phyloP scores from a whole-genome alignment of 2,797 vertebrate genomes.

The Apogon hyalosoma region DNA sequence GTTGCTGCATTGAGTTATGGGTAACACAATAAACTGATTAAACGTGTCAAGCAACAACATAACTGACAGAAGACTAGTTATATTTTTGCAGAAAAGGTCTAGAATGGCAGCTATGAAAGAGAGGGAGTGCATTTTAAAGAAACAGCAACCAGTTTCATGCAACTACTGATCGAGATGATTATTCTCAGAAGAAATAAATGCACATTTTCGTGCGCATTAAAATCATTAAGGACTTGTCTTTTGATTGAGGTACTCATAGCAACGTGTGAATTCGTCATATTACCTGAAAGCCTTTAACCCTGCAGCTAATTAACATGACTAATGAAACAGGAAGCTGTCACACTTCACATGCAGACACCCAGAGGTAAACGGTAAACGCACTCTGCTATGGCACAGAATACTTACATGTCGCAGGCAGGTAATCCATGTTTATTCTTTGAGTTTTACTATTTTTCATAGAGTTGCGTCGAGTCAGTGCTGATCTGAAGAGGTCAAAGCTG shows the following conservation, averaged over 20 bases:
- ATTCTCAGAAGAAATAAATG: background rate
- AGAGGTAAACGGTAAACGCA: conserved; percentile 32
- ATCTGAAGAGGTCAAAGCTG: conserved; percentile 42
- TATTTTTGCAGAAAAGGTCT: conserved; percentile 11
- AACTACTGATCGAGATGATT: background rate
- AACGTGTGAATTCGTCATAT: conserved; percentile 44
- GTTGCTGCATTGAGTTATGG: background rate
- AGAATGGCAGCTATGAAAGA: background rate
- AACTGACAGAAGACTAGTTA: background rate
- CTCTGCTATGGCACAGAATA: conserved; percentile 33
- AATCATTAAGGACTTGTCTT: background rate
- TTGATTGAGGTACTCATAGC: conserved; percentile 1
- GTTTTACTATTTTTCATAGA: conserved; percentile 38
- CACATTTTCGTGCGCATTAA: background rate
- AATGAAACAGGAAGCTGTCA: conserved; percentile 77
- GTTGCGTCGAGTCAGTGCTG: conserved; percentile 35
- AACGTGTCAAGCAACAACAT: background rate
- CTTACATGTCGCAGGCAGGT: conserved; percentile 78
- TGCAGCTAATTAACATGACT: conserved; percentile 72
- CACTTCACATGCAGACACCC: conserved; percentile 48
- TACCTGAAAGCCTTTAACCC: conserved; percentile 25
- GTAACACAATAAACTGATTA: conserved; percentile 5
- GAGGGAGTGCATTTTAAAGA: background rate
- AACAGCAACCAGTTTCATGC: background rate
- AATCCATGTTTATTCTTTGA: conserved; percentile 79